Conservation (phyloP, 92 coral and sea anemone genomes). For the Meandrina meandrites region DNA sequence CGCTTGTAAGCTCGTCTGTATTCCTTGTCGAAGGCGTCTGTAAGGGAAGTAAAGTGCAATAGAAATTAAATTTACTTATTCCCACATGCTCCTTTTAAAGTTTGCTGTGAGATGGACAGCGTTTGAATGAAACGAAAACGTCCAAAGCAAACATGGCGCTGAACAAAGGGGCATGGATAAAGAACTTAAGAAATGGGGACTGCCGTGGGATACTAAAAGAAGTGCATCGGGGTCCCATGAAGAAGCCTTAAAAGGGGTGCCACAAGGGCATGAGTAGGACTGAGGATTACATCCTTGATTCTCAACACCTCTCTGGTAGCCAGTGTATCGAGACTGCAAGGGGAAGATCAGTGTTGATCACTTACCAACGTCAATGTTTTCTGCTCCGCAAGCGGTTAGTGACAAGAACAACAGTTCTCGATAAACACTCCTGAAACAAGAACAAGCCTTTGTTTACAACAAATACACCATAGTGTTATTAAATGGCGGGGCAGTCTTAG, state of each 20-base stretch:
- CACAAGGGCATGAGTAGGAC: neutral
- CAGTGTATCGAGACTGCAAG: too few relatives aligned
- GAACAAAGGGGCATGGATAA: neutral
- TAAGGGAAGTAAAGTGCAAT: neutral
- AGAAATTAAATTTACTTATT: neutral
- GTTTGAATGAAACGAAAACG: neutral
- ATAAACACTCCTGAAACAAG: slow-evolving; percentile 83
- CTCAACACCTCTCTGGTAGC: neutral
- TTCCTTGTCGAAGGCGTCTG: slow-evolving; percentile 95
- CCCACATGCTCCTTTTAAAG: neutral
- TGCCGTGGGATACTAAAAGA: neutral
- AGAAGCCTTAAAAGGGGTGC: too few relatives aligned
- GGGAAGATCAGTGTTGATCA: neutral
- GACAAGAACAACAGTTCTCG: slow-evolving; percentile 87
- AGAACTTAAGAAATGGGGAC: neutral
- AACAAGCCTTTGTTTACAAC: neutral
- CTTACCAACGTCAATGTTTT: slow-evolving; percentile 92
- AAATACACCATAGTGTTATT: neutral
- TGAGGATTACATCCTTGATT: neutral
- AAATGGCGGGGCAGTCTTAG: too few relatives aligned
- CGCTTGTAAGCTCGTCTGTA: slow-evolving; percentile 86
- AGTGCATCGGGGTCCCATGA: neutral
- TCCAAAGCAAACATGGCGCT: neutral
- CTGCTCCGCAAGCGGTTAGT: slow-evolving; percentile 92
- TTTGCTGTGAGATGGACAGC: neutral